Base-by-base conservation (phyloP, 2,888 invertebrate species). In the Phyllotreta striolata region DNA sequence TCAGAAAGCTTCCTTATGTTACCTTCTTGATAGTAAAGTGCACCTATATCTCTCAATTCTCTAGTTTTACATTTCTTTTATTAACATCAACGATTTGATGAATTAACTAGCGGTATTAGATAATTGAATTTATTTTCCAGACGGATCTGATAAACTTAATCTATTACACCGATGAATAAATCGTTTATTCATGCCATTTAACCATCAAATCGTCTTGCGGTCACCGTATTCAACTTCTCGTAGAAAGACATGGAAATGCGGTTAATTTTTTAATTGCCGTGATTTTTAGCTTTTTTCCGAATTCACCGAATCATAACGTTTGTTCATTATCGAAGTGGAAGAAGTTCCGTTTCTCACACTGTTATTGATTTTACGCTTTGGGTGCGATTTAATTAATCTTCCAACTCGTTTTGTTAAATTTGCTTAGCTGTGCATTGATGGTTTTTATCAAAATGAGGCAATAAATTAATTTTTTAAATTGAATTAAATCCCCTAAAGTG, bases 131-230 rank as follows among this genome's bases (percentile, higher is more conserved):
- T 38, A 40, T 12, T 12, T 12, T n/a, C 9, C 6, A 57, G 24
- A 12, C 58, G 58, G 51, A 24, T 34, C 51, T 41, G 13, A 49
- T 52, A 35, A 13, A 7, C 10, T 38, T 49, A 52, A 59, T 51
- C 49, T 54, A 60, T 52, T 52, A 44, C 44, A 60, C 44, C 52
- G 52, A 52, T 60, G 59, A 60, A 69, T 64, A 66, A 68, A 69
- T 64, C 67, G 69, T 73, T 73, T 72, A 73, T 71, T 73, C 67
- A 73, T 73, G 72, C 66, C 67, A 70, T 72, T 74, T 72, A 71
- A 69, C 64, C 70, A 68, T 68, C 64, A 69, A 73, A 74, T 73
- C 64, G 71, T 64, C 66, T 66, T 72, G 72, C 68, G 73, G 74
- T 74, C 68, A 67, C n/a, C 13, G 34, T 40, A 64, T 55, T 66